Base-by-base conservation (phyloP, 2,797 vertebrate genomes). In the Mus spretus region DNA sequence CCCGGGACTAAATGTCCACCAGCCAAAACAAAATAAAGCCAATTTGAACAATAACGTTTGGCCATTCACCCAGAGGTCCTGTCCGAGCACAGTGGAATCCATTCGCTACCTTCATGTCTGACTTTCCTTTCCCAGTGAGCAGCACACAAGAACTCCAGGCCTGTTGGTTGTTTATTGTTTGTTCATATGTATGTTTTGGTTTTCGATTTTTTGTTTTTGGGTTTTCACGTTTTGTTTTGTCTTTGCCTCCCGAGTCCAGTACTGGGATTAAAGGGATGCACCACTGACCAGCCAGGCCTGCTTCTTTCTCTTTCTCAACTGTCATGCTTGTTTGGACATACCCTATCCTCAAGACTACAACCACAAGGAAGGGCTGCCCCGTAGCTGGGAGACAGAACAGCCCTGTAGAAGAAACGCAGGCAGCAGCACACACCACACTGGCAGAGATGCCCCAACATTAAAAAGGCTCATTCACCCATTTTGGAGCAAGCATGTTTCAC, bases 11-110 rank as follows among this genome's bases (percentile, higher is more conserved):
- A 67, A 94, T 88, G 75, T n/a, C 1, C 3, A 78, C 44, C n/a
- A 67, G 82, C 70, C 82, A 79, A 61, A 92, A 91, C n/a, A 92
- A 92, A 96, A 78, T 37, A 86, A 89, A 77, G 50, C 72, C 40
- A 85, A 44, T 31, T 77, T n/a, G 61, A n/a, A 37, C 13, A n/a
- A 17, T 34, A 37, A 61, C 89, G 94, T 22, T 67, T 57, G 59
- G 70, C 59, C 57, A 22, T 57, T 80, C 40, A 80, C 57, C n/a
- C 47, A 53, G 50, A 90, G 65, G 93, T 44, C 78, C 72, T 59
- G n/a, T 19, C 26, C 31, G 55, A 67, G 70, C 24, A 37, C 72
- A 63, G n/a, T 6, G 37, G 74, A 34, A 77, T 24, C 37, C 63
- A 6, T 4, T 61, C 34, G 6, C 81, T 55, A 57, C 34, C 34